Percentiles rank a stretch among this genome's conserved stretches.
Evolutionary conservation across 2,888 invertebrate species (phyloP).

Genomic region (Willowsia nigromaculata): DNA sequence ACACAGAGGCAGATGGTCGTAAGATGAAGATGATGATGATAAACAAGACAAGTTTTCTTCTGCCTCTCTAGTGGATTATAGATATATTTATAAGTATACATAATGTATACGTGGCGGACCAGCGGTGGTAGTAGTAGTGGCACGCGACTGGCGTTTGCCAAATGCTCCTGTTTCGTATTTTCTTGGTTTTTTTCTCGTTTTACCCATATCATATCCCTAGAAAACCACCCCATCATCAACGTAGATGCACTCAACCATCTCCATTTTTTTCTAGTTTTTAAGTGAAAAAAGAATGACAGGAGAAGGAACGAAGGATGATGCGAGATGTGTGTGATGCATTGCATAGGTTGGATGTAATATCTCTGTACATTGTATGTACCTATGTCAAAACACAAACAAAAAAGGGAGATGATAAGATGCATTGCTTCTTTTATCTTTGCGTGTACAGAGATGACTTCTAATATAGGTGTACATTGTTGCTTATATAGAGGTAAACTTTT

Average conservation of each 20-base stretch:
- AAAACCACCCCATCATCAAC: slow-evolving; percentile 31
- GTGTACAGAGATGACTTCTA: not conserved
- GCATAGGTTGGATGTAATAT: too few species aligned
- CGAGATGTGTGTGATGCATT: not conserved
- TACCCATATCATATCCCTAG: slow-evolving; percentile 18
- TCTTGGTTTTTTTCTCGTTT: slow-evolving; percentile 6
- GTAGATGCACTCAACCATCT: not conserved
- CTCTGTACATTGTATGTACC: not conserved
- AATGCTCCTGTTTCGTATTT: slow-evolving; percentile 68
- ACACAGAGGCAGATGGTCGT: slow-evolving; percentile 45
- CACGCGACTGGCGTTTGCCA: slow-evolving; percentile 78
- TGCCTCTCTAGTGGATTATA: not conserved
- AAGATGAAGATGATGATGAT: slow-evolving; percentile 49
- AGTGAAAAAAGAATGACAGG: slow-evolving; percentile 11
- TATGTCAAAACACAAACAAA: not conserved
- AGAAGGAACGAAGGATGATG: not conserved
- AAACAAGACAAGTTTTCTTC: slow-evolving; percentile 27
- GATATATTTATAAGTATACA: not conserved
- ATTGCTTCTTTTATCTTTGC: not conserved
- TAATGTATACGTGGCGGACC: not conserved
- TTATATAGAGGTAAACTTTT: not conserved
- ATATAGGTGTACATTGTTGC: not conserved
- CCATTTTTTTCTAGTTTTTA: slow-evolving; percentile 13
- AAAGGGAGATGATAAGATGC: not conserved
- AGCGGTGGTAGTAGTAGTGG: slow-evolving; percentile 28